Percentiles rank a stretch among this genome's conserved stretches.
Conservation (phyloP, 2,113 vertebrate species). For the Cyprinus carpio region DNA sequence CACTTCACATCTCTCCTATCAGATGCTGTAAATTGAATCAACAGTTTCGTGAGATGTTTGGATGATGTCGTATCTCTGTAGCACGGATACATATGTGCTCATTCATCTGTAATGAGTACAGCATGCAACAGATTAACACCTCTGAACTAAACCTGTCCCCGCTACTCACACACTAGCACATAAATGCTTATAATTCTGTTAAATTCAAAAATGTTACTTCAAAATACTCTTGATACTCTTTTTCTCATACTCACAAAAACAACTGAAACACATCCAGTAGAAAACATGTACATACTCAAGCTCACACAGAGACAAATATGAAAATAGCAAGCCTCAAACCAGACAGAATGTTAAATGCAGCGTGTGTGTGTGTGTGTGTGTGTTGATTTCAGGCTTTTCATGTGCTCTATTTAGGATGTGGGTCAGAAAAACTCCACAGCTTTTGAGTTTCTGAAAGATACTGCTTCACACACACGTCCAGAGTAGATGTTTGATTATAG, state of each 20-base stretch:
- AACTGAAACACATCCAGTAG: background rate
- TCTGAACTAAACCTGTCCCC: background rate
- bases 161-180: background rate
- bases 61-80: background rate
- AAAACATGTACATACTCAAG: background rate
- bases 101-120: background rate
- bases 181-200: background rate
- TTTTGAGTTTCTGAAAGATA: constrained; percentile 65
- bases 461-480: constrained; percentile 67
- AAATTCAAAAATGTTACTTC: background rate
- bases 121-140: background rate
- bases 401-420: constrained; percentile 68
- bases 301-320: constrained; percentile 57
- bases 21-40: constrained; percentile 14
- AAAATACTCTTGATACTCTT: background rate
- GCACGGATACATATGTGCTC: background rate
- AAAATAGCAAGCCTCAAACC: constrained; percentile 75
- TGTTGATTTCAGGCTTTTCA: constrained; percentile 68
- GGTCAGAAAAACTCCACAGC: constrained; percentile 60
- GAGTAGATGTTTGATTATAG: constrained; percentile 46
- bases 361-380: constrained; percentile 63
- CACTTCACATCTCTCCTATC: background rate
- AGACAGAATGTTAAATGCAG: constrained; percentile 76
- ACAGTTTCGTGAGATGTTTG: constrained; percentile 7
- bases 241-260: background rate